Percentiles rank a stretch among this genome's conserved stretches.
Conservation (phyloP, 2,113 vertebrate species). For the Alectura lathami region DNA sequence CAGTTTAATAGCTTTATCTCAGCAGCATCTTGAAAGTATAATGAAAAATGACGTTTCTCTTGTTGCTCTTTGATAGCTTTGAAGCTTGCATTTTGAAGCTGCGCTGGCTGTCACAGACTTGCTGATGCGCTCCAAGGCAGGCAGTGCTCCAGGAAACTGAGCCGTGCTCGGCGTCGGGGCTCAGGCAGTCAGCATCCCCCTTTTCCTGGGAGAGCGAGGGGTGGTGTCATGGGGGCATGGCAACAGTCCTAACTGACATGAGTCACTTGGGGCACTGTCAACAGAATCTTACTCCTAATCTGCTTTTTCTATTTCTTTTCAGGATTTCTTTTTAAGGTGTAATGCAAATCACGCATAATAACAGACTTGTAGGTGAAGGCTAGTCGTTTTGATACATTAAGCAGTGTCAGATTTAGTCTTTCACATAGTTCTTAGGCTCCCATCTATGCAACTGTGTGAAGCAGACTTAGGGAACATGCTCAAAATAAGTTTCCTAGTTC, state of each 20-base stretch:
- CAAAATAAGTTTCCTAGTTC: background rate
- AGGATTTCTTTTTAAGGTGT: constrained; percentile 20
- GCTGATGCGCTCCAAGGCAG: too few relatives aligned
- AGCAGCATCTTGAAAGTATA: background rate
- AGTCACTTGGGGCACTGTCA: background rate
- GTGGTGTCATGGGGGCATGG: background rate
- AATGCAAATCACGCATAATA: background rate
- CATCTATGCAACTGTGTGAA: background rate
- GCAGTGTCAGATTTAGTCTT: background rate
- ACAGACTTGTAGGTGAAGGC: background rate
- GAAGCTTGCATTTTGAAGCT: background rate
- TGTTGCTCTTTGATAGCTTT: background rate
- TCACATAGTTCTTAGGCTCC: background rate
- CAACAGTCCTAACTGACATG: background rate
- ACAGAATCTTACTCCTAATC: background rate
- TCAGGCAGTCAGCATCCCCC: background rate
- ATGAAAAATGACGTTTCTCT: background rate
- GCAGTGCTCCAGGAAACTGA: background rate
- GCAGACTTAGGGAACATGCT: background rate
- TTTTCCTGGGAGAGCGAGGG: background rate
- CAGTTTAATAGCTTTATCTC: background rate
- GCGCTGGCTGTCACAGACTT: background rate
- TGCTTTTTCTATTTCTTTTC: background rate
- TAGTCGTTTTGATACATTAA: background rate
- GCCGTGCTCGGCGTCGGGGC: background rate